phyloP scores from a whole-genome alignment of 1,140 invertebrate genomes.

The Venturia canescens region DNA sequence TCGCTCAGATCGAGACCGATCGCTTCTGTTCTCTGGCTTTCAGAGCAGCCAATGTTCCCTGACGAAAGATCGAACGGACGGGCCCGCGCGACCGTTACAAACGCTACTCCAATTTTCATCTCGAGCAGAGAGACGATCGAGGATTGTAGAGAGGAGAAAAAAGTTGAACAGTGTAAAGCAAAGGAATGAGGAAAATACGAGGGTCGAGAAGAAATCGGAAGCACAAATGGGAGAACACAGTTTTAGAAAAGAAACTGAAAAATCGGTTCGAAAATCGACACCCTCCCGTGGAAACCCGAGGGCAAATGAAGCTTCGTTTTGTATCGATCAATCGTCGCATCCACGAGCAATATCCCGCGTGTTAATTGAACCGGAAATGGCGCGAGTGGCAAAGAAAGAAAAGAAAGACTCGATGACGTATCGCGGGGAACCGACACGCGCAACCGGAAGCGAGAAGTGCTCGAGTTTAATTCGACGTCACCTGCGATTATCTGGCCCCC shows the following conservation, averaged over 20 bases:
- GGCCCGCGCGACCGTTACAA: too few species aligned
- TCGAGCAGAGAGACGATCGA: too few species aligned
- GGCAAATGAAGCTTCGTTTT: background rate
- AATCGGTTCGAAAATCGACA: background rate
- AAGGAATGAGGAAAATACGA: too few species aligned
- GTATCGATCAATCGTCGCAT: background rate
- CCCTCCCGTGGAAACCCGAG: background rate
- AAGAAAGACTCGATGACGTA: constrained; percentile 3
- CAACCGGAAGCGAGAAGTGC: constrained; percentile 26
- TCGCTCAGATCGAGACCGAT: too few species aligned
- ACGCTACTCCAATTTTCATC: too few species aligned
- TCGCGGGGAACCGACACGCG: background rate
- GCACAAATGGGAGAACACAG: background rate
- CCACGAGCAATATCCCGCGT: constrained; percentile 33
- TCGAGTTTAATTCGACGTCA: constrained; percentile 38
- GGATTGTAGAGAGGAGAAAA: too few species aligned
- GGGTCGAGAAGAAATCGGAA: background rate
- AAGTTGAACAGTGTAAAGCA: too few species aligned
- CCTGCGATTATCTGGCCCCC: constrained; percentile 22
- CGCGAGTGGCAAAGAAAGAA: background rate
- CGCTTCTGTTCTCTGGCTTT: too few species aligned
- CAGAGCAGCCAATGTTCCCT: too few species aligned
- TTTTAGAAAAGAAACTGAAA: background rate
- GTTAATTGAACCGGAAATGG: constrained; percentile 49
- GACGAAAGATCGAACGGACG: too few species aligned